phyloP scores from a whole-genome alignment of 2,797 vertebrate genomes.

The Acanthornis magna region DNA sequence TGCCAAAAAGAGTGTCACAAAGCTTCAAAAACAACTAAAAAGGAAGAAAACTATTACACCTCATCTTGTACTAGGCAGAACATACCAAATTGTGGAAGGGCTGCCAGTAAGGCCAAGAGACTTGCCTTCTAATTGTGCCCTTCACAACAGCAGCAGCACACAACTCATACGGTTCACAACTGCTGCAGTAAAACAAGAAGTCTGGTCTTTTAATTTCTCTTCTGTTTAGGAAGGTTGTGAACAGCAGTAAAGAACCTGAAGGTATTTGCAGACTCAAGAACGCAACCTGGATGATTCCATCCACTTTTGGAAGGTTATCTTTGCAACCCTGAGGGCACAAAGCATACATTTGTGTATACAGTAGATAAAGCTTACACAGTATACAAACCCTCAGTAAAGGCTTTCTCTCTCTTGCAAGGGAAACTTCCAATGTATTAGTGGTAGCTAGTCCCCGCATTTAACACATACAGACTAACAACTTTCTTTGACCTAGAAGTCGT shows the following conservation, averaged over 20 bases:
- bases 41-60: neutral
- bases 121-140: neutral
- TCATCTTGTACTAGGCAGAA: neutral
- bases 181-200: neutral
- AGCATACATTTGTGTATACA: neutral
- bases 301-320: neutral
- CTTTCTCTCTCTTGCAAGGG: neutral
- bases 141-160: neutral
- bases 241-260: constrained; percentile 14
- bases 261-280: neutral
- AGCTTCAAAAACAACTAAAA: neutral
- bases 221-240: neutral
- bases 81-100: neutral
- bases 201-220: neutral
- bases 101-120: neutral
- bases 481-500: constrained; percentile 61
- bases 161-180: neutral
- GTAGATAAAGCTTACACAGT: constrained; percentile 17
- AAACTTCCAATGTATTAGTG: neutral
- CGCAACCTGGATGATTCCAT: neutral
- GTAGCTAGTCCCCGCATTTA: constrained; percentile 4
- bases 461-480: neutral
- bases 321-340: constrained; percentile 3
- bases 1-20: neutral
- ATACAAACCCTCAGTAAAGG: neutral